These are phyloP conservation scores for Rhinophrynus dorsalis DNA, from an alignment of 2,797 vertebrate species.

Conservation along the genomic window DNA sequence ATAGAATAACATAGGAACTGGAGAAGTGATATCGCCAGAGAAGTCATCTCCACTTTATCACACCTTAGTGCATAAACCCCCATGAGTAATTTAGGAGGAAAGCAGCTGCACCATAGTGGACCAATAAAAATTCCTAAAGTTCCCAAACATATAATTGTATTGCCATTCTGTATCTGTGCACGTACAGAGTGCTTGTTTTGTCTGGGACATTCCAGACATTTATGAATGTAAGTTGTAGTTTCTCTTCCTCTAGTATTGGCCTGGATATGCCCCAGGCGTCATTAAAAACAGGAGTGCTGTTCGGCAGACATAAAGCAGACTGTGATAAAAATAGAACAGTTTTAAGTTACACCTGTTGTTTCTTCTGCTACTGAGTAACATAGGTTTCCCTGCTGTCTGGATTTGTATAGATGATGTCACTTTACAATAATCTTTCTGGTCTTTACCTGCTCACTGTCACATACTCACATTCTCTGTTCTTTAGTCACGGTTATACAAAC, in stretches of 20 bases:
- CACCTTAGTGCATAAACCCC: too few relatives aligned
- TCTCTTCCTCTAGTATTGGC: neutral
- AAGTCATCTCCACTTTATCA: too few relatives aligned
- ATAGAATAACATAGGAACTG: too few relatives aligned
- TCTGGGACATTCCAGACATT: slow-evolving; percentile 6
- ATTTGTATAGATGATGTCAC: neutral
- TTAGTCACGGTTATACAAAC: neutral
- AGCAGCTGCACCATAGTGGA: too few relatives aligned
- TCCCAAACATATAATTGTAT: too few relatives aligned
- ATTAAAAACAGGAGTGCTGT: neutral
- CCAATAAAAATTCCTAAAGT: too few relatives aligned
- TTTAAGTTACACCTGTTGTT: neutral
- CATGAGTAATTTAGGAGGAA: too few relatives aligned
- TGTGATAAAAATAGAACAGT: slow-evolving; percentile 23
- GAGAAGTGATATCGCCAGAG: too few relatives aligned
- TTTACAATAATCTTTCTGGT: neutral
- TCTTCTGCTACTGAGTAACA: neutral
- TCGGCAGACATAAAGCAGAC: slow-evolving; percentile 7
- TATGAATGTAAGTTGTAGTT: neutral
- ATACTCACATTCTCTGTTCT: neutral
- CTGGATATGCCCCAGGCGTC: neutral
- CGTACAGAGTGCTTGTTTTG: neutral
- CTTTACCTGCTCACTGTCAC: slow-evolving; percentile 22
- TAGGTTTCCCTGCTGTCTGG: neutral
- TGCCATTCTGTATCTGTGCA: too few relatives aligned